Base-by-base conservation (phyloP, 2,797 vertebrate species). In the Poeciliopsis presidionis region DNA sequence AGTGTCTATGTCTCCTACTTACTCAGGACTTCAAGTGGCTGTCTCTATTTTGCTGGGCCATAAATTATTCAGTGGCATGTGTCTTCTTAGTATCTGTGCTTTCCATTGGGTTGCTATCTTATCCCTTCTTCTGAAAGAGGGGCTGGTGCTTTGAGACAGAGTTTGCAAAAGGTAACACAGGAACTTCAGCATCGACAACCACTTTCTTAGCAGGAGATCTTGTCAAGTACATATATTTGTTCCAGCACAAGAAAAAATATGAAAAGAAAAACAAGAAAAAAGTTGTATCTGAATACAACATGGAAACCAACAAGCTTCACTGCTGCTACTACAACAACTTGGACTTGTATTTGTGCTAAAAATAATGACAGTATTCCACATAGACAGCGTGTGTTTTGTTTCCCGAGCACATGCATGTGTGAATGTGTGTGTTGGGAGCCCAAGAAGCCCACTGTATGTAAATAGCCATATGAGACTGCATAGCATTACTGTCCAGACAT, bases 381-480 rank as follows among this genome's bases (percentile, higher is more conserved):
- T 76, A 82, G 85, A 85, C 85, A 75, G 75, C 80, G 84, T 88
- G 87, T 85, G 83, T 92, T 92, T 89, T 93, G 88, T 90, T 91
- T 90, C 76, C 76, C 45, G 63, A 33, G 79, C 12, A 33, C 73
- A 75, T 74, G 57, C 25, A 14, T 70, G 84, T 73, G 79, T 76
- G 82, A 72, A 61, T 74, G 73, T 74, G 84, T 77, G 82, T 76
- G 80, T 72, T 67, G 77, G 72, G 73, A 92, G 91, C 88, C 89
- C 82, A 86, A 86, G 88, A 90, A 94, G 90, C 84, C 89, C 90
- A 93, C 90, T 93, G 91, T 94, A 95, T 96, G 95, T 96, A 96
- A 96, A 96, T 96, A 95, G 94, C 94, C 95, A 95, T 96, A 95
- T 95, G 95, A 96, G 94, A 95, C 94, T 92, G 96, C 95, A 96